These are phyloP conservation scores for Spodoptera litura DNA, from an alignment of 1,140 invertebrate genomes.

Conservation along the genomic window DNA sequence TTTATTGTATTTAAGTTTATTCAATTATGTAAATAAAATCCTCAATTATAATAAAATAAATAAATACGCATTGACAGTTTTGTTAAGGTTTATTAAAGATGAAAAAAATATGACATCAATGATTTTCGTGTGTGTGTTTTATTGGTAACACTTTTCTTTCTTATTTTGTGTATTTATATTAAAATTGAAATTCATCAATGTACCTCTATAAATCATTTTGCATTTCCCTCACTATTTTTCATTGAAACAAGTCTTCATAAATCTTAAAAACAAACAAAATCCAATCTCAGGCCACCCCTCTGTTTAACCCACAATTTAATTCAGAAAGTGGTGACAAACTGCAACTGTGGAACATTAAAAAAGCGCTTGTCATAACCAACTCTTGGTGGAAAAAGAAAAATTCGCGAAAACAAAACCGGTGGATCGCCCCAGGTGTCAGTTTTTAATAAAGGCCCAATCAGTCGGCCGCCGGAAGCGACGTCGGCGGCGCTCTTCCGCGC, in stretches of 20 bases:
- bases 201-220: no score
- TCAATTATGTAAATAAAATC: no score
- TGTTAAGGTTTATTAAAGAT: no score
- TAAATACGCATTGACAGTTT: no score
- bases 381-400: conserved; percentile 40
- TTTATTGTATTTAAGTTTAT: no score
- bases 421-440: conserved; percentile 79
- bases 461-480: conserved; percentile 72
- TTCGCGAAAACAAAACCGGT: conserved; percentile 53
- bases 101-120: no score
- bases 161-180: no score
- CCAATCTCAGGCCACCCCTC: background rate
- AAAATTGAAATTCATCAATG: no score
- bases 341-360: conserved; percentile 43
- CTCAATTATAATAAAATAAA: no score
- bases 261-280: conserved; percentile 9
- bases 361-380: conserved; percentile 48
- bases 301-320: conserved; percentile 32
- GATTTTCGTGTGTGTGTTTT: no score
- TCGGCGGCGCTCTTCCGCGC: conserved; percentile 66
- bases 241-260: background rate
- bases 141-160: no score
- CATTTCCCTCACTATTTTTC: no score
- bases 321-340: conserved; percentile 6
- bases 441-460: conserved; percentile 84